Conservation (phyloP, 2,113 vertebrate genomes). For the Megaptera novaeangliae region DNA sequence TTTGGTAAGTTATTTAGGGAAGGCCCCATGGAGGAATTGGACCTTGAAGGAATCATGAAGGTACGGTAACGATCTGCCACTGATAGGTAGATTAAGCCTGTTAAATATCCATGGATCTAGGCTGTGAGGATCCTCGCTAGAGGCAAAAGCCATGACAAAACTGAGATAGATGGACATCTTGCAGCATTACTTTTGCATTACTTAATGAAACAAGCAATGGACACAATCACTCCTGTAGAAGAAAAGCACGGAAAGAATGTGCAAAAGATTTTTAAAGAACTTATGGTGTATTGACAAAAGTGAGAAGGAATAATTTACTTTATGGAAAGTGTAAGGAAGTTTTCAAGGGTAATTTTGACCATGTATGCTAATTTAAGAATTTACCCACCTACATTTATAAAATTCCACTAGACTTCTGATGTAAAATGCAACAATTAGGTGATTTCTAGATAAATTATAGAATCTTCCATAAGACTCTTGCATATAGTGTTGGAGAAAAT, state of each 20-base stretch:
- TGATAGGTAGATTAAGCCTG: not conserved
- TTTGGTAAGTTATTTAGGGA: slow-evolving; percentile 15
- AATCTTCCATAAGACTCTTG: not conserved
- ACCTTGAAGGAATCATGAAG: not conserved
- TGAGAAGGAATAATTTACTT: not conserved
- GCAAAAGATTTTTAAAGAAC: not conserved
- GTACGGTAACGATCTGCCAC: not conserved
- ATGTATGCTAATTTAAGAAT: not conserved
- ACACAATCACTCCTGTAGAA: not conserved
- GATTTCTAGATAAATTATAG: slow-evolving; percentile 1
- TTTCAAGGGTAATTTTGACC: slow-evolving; percentile 7
- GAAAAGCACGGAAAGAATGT: not conserved
- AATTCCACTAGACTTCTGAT: not conserved
- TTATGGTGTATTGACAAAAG: not conserved
- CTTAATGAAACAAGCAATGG: not conserved
- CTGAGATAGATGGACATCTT: not conserved
- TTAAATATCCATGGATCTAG: not conserved
- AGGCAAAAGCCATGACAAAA: not conserved
- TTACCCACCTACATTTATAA: not conserved
- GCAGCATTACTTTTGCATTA: not conserved
- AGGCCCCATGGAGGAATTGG: not conserved
- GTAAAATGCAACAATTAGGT: not conserved
- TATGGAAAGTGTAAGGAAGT: not conserved
- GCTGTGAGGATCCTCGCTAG: not conserved
- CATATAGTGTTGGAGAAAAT: not conserved